phyloP scores from a whole-genome alignment of 2,888 invertebrate genomes.

The Scelioninae gen. 1 region DNA sequence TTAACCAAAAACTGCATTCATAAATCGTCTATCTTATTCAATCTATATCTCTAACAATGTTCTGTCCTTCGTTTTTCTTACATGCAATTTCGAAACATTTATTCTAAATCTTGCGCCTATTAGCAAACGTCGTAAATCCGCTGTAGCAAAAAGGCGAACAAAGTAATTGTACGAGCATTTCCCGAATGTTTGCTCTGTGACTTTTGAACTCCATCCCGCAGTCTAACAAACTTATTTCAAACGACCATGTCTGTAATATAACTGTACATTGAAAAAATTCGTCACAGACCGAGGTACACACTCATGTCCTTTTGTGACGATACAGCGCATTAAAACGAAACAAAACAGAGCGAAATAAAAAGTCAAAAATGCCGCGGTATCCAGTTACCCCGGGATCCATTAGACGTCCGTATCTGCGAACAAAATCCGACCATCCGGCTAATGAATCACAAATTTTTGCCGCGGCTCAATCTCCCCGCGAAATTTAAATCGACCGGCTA shows the following conservation, averaged over 20 bases:
- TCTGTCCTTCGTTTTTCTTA: no score
- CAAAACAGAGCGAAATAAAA: slow-evolving; percentile 1
- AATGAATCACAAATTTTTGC: slow-evolving; percentile 64
- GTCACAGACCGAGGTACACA: slow-evolving; percentile 36
- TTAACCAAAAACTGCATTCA: no score
- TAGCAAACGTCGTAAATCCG: slow-evolving; percentile 45
- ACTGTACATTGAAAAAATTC: slow-evolving; percentile 62
- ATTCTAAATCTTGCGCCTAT: slow-evolving; percentile 35
- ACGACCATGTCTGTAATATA: slow-evolving; percentile 46
- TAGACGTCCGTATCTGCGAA: slow-evolving; percentile 32
- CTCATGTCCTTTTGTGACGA: neutral
- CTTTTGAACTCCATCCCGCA: slow-evolving; percentile 51
- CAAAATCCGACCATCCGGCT: slow-evolving; percentile 51
- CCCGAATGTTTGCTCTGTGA: slow-evolving; percentile 56
- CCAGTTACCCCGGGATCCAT: slow-evolving; percentile 43
- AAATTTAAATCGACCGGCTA: slow-evolving; percentile 59
- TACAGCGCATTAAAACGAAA: neutral
- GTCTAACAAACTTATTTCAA: slow-evolving; percentile 53
- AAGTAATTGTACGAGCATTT: slow-evolving; percentile 56
- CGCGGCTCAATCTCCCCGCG: slow-evolving; percentile 47
- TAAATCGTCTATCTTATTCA: no score
- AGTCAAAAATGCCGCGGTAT: slow-evolving; percentile 27
- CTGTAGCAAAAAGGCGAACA: slow-evolving; percentile 39
- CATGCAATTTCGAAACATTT: slow-evolving; percentile 23
- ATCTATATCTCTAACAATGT: no score